Evolutionary conservation across 2,888 invertebrate genomes (phyloP), one percentile per base, ranked within the genome.

Genomic region (Blomia tropicalis): DNA sequence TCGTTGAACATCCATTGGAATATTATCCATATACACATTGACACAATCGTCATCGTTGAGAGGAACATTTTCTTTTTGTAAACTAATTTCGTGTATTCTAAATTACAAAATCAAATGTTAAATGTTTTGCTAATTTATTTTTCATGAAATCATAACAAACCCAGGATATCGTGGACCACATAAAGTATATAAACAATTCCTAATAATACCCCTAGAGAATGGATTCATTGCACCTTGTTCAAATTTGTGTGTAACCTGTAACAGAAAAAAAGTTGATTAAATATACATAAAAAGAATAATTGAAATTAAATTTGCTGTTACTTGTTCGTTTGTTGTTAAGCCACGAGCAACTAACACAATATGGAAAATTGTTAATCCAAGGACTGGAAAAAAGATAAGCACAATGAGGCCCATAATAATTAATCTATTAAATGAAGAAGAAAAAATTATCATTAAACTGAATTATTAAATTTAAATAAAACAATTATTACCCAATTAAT

Each of bases 151-250:
- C 7, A 23, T 14, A 23, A 47, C 22, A 44, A 43, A 95, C 95
- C 90, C 91, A 72, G 96, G 96, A 80, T 87, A 92, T 76, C 90
- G 91, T 62, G 95, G 93, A 68, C 93, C 93, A 75, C 91, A 96
- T 72, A 96, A 84, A 66, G 89, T 84, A 73, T 89, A 87, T 75
- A 87, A 87, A 77, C 93, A 92, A 76, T 98, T 98, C 72, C 84
- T 81, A 81, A 87, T 85, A 75, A 93, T 96, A 31, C 95, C 95
- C 72, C 84, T 80, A 3, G 91, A 92, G 78, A 96, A 98, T 61
- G 98, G 98, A 80, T 98, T 98, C 76, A 89, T 92, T 43, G 93
- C 96, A 62, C 92, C 92, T 72, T n/a, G n/a, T n/a, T 92, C 89
- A 79, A 96, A 98, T 79, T 96, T 96, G 63, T 95, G 95, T 19